Conservation (phyloP, 2,888 invertebrate genomes). For the Syrista parreyssii region DNA sequence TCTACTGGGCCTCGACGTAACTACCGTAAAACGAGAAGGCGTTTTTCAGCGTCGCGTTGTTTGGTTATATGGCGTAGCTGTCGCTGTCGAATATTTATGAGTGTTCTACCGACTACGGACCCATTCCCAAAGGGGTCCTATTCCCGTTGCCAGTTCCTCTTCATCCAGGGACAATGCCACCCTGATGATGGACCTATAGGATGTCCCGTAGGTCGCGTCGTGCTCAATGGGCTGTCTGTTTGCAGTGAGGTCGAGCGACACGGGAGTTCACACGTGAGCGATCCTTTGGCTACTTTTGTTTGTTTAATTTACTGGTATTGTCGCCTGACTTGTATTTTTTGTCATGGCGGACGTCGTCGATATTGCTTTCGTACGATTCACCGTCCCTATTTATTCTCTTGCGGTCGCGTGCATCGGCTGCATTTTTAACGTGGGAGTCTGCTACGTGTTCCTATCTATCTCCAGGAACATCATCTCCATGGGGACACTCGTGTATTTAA, state of each 20-base stretch:
- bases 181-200: constrained; percentile 44
- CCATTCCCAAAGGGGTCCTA: neutral
- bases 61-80: neutral
- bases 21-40: neutral
- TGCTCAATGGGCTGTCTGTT: constrained; percentile 53
- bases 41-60: neutral
- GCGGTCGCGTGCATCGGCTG: constrained; percentile 16
- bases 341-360: neutral
- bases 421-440: constrained; percentile 38
- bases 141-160: constrained; percentile 20
- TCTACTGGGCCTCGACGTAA: neutral
- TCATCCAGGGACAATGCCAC: constrained; percentile 47
- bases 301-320: constrained; percentile 59
- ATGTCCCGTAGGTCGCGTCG: constrained; percentile 42
- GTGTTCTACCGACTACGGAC: constrained; percentile 6
- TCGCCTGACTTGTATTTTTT: constrained; percentile 27
- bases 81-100: constrained; percentile 16
- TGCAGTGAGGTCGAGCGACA: constrained; percentile 47
- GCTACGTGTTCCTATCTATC: neutral
- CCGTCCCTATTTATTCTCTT: constrained; percentile 12
- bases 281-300: constrained; percentile 40
- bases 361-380: neutral
- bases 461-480: neutral
- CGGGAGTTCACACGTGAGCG: constrained; percentile 15
- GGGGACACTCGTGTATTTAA: constrained; percentile 17